Base-by-base conservation (phyloP, 2,888 invertebrate genomes). In the Meganola albula region DNA sequence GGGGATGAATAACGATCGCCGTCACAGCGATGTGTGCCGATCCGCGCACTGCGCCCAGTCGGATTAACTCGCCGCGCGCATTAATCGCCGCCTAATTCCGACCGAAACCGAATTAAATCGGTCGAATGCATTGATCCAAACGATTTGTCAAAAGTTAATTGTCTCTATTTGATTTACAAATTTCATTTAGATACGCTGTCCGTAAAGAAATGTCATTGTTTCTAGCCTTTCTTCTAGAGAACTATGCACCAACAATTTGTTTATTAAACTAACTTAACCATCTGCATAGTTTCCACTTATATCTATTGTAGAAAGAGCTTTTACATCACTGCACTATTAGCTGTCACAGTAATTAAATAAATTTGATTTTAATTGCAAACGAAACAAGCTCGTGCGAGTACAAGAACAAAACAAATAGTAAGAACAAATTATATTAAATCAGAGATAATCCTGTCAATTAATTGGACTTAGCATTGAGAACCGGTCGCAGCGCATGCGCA, bases 371-470 rank as follows among this genome's bases (percentile, higher is more conserved):
- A 58, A 63, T 58, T 62, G 53, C 56, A 53, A 63, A 61, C 49
- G 50, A 61, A 66, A 68, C 58, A 56, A 49, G 62, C 66, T 54
- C 58, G 63, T 52, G 53, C 60, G 54, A 53, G 56, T 40, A 47
- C 53, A 63, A 65, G 68, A 72, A 66, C 76, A 77, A 78, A 79
- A 77, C 75, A 82, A 80, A 83, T 78, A 73, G 63, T 63, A 78
- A 69, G 63, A 61, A 80, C 78, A 80, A 82, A 83, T 82, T 74
- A 75, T 80, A 82, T 83, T 82, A 78, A 80, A 80, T 84, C 83
- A 74, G 71, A 80, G 80, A 82, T 85, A 85, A 84, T 83, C 84
- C 79, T 74, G 79, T 82, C 84, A 83, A 85, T 85, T 84, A 84
- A 84, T 85, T 75, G 80, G 84, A 78, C 66, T 84, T 83, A 82